Percentiles rank a stretch among this genome's conserved stretches.
These are phyloP conservation scores for Diogma glabrata DNA, from an alignment of 2,888 invertebrate genomes.

Conservation along the genomic window DNA sequence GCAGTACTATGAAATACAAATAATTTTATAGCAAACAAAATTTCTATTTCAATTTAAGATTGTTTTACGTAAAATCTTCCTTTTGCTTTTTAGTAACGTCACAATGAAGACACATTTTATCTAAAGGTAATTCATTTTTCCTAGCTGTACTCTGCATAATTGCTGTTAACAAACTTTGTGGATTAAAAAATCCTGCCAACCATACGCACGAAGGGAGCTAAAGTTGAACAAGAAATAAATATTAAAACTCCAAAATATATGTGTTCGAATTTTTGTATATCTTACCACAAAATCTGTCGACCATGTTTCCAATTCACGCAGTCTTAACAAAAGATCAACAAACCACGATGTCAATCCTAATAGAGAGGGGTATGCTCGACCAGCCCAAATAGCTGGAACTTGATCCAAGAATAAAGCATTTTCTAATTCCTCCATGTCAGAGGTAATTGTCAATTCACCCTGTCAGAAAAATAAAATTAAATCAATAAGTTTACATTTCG, in stretches of 20 bases:
- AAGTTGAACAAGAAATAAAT: no score
- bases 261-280: no score
- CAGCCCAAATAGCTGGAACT: slow-evolving; percentile 80
- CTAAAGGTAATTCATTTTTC: slow-evolving; percentile 81
- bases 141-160: slow-evolving; percentile 97
- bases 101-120: slow-evolving; percentile 94
- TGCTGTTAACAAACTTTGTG: slow-evolving; percentile 89
- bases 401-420: slow-evolving; percentile 87
- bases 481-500: not conserved
- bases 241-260: no score
- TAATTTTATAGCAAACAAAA: slow-evolving; percentile 18
- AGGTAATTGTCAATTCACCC: slow-evolving; percentile 92
- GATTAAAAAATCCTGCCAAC: slow-evolving; percentile 97
- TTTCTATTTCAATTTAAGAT: not conserved
- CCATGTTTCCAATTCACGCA: slow-evolving; percentile 88
- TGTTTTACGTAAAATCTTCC: slow-evolving; percentile 80
- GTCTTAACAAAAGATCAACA: slow-evolving; percentile 72
- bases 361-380: slow-evolving; percentile 83
- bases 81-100: slow-evolving; percentile 95
- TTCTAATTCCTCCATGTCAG: slow-evolving; percentile 91
- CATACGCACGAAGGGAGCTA: slow-evolving; percentile 86
- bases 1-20: slow-evolving; percentile 49
- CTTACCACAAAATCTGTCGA: slow-evolving; percentile 84
- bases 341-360: slow-evolving; percentile 85
- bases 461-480: slow-evolving; percentile 25